phyloP scores from a whole-genome alignment of 2,797 vertebrate species.

The Semotilus atromaculatus region DNA sequence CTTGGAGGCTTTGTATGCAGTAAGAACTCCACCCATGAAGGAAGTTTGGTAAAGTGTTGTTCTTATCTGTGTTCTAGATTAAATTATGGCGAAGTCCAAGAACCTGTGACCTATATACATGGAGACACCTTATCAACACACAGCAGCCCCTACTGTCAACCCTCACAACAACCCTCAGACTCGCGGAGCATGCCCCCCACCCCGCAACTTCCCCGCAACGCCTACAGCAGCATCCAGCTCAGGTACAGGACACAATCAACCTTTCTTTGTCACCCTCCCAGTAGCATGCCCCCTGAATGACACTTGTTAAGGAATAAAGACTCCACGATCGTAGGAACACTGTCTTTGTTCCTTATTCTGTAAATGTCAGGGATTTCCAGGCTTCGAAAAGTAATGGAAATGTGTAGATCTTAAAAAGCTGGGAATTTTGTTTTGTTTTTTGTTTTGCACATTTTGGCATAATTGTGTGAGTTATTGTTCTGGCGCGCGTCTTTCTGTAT shows the following conservation, averaged over 20 bases:
- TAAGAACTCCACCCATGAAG: constrained; percentile 38
- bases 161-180: constrained; percentile 82
- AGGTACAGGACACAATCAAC: constrained; percentile 74
- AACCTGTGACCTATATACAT: constrained; percentile 65
- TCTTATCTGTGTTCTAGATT: constrained; percentile 73
- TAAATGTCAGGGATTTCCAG: constrained; percentile 1
- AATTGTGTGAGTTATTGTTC: too few relatives aligned
- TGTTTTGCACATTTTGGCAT: too few relatives aligned
- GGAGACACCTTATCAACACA: constrained; percentile 84
- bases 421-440: too few relatives aligned
- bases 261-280: background rate
- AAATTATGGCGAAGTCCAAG: constrained; percentile 71
- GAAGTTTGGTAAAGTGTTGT: constrained; percentile 55
- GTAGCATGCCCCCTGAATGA: background rate
- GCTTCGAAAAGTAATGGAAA: background rate
- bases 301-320: background rate
- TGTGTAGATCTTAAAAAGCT: background rate
- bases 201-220: constrained; percentile 90
- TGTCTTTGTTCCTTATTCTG: background rate
- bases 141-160: constrained; percentile 84
- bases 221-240: constrained; percentile 94
- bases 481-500: too few relatives aligned
- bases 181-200: constrained; percentile 94
- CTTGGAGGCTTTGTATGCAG: constrained; percentile 35
- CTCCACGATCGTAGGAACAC: background rate